phyloP scores from a whole-genome alignment of 2,888 invertebrate genomes.

The Tridacna gigas region DNA sequence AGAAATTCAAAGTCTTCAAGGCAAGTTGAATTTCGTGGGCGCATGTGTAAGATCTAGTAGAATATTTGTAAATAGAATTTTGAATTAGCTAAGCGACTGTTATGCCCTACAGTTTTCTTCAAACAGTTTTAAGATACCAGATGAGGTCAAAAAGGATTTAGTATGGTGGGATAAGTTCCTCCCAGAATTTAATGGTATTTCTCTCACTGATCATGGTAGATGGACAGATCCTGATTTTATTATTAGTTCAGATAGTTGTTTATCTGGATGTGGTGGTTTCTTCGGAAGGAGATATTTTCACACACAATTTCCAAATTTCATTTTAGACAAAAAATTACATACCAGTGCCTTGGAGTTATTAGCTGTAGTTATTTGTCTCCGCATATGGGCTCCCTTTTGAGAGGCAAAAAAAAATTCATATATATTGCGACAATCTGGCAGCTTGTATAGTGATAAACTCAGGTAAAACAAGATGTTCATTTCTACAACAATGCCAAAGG shows the following conservation, averaged over 20 bases:
- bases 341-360: constrained; percentile 43
- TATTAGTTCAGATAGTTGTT: constrained; percentile 28
- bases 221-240: constrained; percentile 26
- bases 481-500: constrained; percentile 12
- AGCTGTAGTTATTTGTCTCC: constrained; percentile 34
- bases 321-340: constrained; percentile 20
- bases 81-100: constrained; percentile 27
- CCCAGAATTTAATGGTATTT: constrained; percentile 46
- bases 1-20: constrained; percentile 32
- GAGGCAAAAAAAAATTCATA: not conserved
- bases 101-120: not conserved
- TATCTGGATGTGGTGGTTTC: constrained; percentile 35
- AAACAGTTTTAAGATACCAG: constrained; percentile 21
- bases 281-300: constrained; percentile 19
- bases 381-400: constrained; percentile 19
- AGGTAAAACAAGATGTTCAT: not conserved
- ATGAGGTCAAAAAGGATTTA: constrained; percentile 28
- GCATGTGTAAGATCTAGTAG: constrained; percentile 8
- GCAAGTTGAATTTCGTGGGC: constrained; percentile 45
- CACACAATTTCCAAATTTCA: constrained; percentile 22
- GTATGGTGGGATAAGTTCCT: constrained; percentile 44
- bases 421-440: constrained; percentile 7
- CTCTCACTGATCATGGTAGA: constrained; percentile 26
- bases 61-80: constrained; percentile 12
- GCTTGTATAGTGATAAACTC: constrained; percentile 19